phyloP scores from a whole-genome alignment of 2,888 invertebrate species.

The Pherbina coryleti region DNA sequence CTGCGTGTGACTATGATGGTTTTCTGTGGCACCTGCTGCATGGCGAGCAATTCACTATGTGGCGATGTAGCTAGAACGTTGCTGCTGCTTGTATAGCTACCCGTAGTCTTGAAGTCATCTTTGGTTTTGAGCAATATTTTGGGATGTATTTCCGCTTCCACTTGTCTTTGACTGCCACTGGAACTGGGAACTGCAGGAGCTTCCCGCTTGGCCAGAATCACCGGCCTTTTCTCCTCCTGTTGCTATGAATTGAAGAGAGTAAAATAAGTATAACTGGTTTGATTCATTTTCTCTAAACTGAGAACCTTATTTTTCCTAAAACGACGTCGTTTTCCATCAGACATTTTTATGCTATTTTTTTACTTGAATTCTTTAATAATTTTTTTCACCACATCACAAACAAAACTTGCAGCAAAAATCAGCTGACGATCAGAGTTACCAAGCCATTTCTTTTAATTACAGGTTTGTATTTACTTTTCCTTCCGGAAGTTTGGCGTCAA shows the following conservation, averaged over 20 bases:
- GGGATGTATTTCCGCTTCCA: conserved; percentile 57
- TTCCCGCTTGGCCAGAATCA: conserved; percentile 62
- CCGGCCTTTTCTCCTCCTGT: conserved; percentile 55
- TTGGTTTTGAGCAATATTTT: conserved; percentile 66
- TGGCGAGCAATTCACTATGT: conserved; percentile 6
- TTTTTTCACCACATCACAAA: too few relatives aligned
- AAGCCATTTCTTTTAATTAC: too few relatives aligned
- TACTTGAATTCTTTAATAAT: neutral
- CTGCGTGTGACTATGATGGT: conserved; percentile 62
- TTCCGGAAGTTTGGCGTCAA: too few relatives aligned
- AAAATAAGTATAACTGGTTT: neutral
- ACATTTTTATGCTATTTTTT: conserved; percentile 50
- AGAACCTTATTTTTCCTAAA: conserved; percentile 59
- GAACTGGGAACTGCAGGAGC: neutral
- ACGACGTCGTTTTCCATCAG: conserved; percentile 60
- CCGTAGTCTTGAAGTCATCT: conserved; percentile 33
- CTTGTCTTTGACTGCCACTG: conserved; percentile 17
- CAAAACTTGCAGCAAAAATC: too few relatives aligned
- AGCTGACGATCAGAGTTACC: too few relatives aligned
- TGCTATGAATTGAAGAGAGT: conserved; percentile 24
- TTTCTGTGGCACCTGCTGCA: conserved; percentile 51
- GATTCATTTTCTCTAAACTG: neutral
- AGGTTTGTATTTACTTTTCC: too few relatives aligned
- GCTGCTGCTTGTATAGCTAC: neutral
- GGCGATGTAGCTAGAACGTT: conserved; percentile 21